A percentile compares a stretch with the other conserved stretches of the same genome.
These are phyloP conservation scores for Drosophila nr. fundita DNA, from an alignment of 2,888 invertebrate species.

Conservation along the genomic window DNA sequence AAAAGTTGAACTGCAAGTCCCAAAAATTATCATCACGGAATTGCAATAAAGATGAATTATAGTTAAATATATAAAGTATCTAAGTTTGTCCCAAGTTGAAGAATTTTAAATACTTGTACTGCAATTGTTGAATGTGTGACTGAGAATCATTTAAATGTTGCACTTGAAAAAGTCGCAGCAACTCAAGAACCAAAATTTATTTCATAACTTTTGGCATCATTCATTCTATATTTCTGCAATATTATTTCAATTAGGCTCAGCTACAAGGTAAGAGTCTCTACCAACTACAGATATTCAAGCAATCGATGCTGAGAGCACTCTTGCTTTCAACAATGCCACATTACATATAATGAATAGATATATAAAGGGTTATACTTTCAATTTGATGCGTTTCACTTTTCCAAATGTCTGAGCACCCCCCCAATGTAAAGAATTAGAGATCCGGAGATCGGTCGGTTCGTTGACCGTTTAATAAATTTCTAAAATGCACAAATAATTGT, in stretches of 20 bases:
- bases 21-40: background rate
- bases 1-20: background rate
- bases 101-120: background rate
- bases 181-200: background rate
- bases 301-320: background rate
- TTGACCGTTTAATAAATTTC: conserved; percentile 76
- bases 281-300: background rate
- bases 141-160: background rate
- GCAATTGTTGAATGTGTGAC: background rate
- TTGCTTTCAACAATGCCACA: conserved; percentile 7
- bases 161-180: background rate
- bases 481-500: conserved; percentile 80
- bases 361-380: conserved; percentile 54
- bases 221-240: background rate
- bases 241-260: background rate
- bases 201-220: background rate
- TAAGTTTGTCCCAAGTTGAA: background rate
- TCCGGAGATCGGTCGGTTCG: conserved; percentile 38
- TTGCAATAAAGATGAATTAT: background rate
- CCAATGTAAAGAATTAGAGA: conserved; percentile 11
- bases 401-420: conserved; percentile 6
- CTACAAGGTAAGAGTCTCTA: conserved; percentile 1
- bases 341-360: conserved; percentile 3
- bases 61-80: background rate
- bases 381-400: conserved; percentile 56